Evolutionary conservation across 2,113 vertebrate species (phyloP).

Genomic region (Sapajus apella): DNA sequence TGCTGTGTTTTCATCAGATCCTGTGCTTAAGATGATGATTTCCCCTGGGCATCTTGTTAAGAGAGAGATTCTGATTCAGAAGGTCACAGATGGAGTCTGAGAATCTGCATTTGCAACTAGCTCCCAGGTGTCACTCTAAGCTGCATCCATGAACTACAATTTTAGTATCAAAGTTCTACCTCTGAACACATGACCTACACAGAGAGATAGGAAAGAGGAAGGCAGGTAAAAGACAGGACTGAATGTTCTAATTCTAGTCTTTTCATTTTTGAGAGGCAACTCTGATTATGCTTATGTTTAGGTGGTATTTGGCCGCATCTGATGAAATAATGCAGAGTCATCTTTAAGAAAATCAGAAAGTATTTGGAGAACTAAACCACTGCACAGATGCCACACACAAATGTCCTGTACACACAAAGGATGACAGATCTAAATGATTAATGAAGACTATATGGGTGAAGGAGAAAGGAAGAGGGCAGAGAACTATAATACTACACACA

Average conservation of each 20-base stretch:
- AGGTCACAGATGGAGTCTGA: no score
- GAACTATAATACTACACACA: neutral
- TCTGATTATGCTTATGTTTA: neutral
- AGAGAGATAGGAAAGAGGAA: neutral
- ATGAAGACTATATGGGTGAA: neutral
- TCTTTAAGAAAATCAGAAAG: neutral
- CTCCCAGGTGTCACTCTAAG: neutral
- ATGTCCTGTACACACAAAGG: neutral
- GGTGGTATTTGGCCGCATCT: neutral
- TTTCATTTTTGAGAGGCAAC: neutral
- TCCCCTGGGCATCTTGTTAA: neutral
- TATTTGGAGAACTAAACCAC: no score
- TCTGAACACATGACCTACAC: neutral
- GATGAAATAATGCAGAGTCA: neutral
- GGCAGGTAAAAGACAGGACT: neutral
- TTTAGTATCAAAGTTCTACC: neutral
- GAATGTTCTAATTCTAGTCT: neutral
- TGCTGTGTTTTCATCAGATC: neutral
- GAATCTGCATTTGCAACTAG: neutral
- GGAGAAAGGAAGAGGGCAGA: neutral
- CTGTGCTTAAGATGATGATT: neutral
- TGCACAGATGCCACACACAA: neutral
- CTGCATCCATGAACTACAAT: neutral
- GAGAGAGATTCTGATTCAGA: neutral
- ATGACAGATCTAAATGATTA: neutral